Evolutionary conservation across 2,797 vertebrate species (phyloP), one percentile per base, ranked within the genome.

Genomic region (Microcaecilia unicolor): DNA sequence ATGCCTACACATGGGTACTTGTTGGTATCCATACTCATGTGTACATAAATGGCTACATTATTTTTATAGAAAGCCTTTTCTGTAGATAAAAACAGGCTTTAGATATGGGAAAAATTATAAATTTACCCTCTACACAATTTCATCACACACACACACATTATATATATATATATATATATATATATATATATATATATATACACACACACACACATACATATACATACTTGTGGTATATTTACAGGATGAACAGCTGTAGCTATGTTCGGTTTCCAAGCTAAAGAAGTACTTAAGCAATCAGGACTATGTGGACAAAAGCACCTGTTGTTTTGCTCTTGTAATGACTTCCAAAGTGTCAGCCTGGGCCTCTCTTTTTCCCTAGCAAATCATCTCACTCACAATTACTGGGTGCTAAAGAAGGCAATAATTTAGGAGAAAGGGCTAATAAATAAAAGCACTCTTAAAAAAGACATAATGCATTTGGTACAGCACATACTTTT

Each of bases 401-500:
- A 52, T 26, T 10, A 60, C 12, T 47, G 44, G 22, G 57, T 4
- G 61, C 15, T 22, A n/a, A n/a, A 57, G 74, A 62, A 44, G 9
- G 19, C 47, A 65, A 71, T 57, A 63, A 63, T 34, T 63, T 61
- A 61, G 44, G 41, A n/a, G 48, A n/a, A 56, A 43, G 60, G 67
- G 72, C 67, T 66, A 75, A 74, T 74, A 82, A 77, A 81, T 77
- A 74, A 34, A 60, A 64, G 67, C 58, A 55, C 61, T 70, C 56
- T 67, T 32, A 37, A 64, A 61, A 58, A 64, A 25, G 67, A 68
- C 71, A 74, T 73, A 80, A 77, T 76, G 67, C 76, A 84, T 80
- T 82, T 70, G 74, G 77, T 80, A 76, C 73, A 78, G 70, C 72
- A 76, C 78, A 83, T 83, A 81, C 83, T 80, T 40, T 80, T 72